Evolutionary conservation across 1,140 invertebrate species (phyloP), one percentile per base, ranked within the genome.

Genomic region (Cephus cinctus): DNA sequence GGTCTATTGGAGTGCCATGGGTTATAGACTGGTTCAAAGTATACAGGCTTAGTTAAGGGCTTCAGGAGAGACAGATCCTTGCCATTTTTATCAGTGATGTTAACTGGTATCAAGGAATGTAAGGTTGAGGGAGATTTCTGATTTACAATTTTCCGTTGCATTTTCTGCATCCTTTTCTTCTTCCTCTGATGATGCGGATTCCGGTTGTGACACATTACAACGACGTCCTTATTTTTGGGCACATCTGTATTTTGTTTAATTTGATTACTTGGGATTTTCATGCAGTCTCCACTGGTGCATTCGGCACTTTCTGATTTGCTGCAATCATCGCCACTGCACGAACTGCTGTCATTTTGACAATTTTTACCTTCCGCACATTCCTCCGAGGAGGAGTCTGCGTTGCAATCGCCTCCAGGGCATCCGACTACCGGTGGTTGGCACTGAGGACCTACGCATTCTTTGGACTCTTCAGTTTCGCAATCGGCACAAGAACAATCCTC

Each of bases 171-270:
- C 18, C 51, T 40, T 5, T 49, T 9, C 4, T 35, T 39, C 21
- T 39, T 54, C 38, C 47, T 43, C 35, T 18, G 46, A n/a, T 44
- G 25, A 34, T 49, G 9, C 4, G 41, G 41, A 49, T 54, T 46
- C 9, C 3, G 38, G 36, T 48, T 48, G 19, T 54, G 21, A 31
- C 51, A 54, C 11, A 44, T n/a, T n/a, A n/a, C n/a, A n/a, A n/a
- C n/a, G n/a, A n/a, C n/a, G n/a, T n/a, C n/a, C n/a, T n/a, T n/a
- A n/a, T n/a, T n/a, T n/a, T n/a, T n/a, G n/a, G n/a, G n/a, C n/a
- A n/a, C n/a, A n/a, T n/a, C n/a, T n/a, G n/a, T n/a, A n/a, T n/a
- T n/a, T n/a, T n/a, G n/a, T n/a, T n/a, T n/a, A n/a, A n/a, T 27
- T 21, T 47, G 15, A 23, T 47, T 38, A 12, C 23, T 43, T 2